Evolutionary conservation across 1,140 invertebrate species (phyloP), one percentile per base, ranked within the genome.

Genomic region (Tetranychus cinnabarinus): DNA sequence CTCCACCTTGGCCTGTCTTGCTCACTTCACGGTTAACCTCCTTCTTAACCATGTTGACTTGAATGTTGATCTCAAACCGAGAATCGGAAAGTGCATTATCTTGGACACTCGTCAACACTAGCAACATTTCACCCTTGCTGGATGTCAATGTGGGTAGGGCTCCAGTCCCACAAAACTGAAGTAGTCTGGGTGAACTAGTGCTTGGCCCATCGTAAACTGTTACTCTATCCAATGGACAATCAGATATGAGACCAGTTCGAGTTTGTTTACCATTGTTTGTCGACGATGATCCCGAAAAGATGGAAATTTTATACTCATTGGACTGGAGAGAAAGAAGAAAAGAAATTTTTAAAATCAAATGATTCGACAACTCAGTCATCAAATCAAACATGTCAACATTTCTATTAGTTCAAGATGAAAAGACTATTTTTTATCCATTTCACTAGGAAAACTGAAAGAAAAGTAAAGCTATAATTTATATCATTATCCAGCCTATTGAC

Each of bases 171-270:
- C 88, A 92, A 71, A 91, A 88, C 72, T 86, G 86, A 63, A 89
- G 73, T 64, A 91, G 82, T 61, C 88, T 80, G 5, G 86, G 85
- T 72, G 88, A 85, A 65, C 85, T 77, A 6, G 85, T 88, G 59
- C 84, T 88, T 67, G 87, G 87, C 46, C 88, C 85, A 69, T 90
- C 87, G 73, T 89, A 90, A 42, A 91, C 81, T 71, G 85, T 77
- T 66, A 88, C 84, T 69, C 86, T 80, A 68, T 88, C 85, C 71
- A 86, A 88, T 62, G 86, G 81, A 57, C 67, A 68, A 66, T 82
- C 79, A 84, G 86, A 89, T 61, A 82, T 83, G 70, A 72, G 67
- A 60, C 65, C 74, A 66, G 48, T 78, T 72, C 61, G 70, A 72
- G 63, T 77, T 39, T 56, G 34, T 36, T 76, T 65, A 75, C 73